These are phyloP conservation scores for Dendrolimus pini DNA, from an alignment of 2,888 invertebrate species.

Conservation along the genomic window DNA sequence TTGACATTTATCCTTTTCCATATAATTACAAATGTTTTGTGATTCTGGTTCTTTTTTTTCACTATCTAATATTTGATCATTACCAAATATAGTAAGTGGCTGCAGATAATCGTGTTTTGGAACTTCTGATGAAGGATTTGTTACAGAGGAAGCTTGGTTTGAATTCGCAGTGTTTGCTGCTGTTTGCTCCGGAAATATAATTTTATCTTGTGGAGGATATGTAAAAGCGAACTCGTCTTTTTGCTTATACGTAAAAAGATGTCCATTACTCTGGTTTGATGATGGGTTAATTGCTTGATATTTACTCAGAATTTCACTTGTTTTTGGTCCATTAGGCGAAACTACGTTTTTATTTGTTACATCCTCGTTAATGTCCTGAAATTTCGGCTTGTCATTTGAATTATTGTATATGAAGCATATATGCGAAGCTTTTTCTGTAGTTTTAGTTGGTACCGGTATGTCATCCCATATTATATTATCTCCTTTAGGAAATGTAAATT, in stretches of 20 bases:
- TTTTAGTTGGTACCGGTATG: not conserved
- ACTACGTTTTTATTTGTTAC: not conserved
- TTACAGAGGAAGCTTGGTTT: not conserved
- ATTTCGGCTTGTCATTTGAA: not conserved
- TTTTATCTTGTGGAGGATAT: no score
- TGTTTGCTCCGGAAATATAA: no score
- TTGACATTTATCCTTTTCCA: slow-evolving; percentile 39
- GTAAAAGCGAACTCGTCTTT: not conserved
- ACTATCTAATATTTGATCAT: slow-evolving; percentile 45
- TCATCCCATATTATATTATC: not conserved
- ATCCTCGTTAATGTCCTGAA: not conserved
- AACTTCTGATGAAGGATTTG: not conserved
- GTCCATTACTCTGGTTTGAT: not conserved
- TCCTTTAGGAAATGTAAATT: not conserved
- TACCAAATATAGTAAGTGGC: slow-evolving; percentile 9
- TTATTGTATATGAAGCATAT: not conserved
- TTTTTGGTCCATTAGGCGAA: not conserved
- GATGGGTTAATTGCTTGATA: not conserved
- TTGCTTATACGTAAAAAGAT: not conserved
- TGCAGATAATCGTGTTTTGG: not conserved
- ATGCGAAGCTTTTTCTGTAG: not conserved
- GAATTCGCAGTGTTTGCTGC: not conserved
- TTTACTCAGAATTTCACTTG: not conserved
- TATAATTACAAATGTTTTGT: slow-evolving; percentile 46
- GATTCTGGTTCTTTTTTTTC: slow-evolving; percentile 26